These are phyloP conservation scores for Xylocampa areola DNA, from an alignment of 2,888 invertebrate genomes.

Conservation along the genomic window DNA sequence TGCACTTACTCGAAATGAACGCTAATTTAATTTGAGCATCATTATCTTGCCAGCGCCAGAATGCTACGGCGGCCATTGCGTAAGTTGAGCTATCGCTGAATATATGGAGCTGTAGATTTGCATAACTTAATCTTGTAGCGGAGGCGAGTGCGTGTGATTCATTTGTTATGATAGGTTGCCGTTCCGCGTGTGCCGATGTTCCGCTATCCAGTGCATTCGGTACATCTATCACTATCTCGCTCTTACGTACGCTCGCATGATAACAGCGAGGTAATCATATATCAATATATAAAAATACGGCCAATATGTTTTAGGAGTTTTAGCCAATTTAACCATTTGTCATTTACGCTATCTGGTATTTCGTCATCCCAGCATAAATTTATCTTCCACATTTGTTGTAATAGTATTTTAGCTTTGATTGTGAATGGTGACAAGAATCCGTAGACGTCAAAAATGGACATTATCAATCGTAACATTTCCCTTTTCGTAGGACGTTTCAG, in stretches of 20 bases:
- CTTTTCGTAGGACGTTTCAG: constrained; percentile 50
- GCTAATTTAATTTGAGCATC: not conserved
- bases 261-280: constrained; percentile 14
- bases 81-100: constrained; percentile 26
- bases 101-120: constrained; percentile 16
- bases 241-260: not conserved
- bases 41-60: constrained; percentile 22
- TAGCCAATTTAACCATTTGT: constrained; percentile 32
- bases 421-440: constrained; percentile 55
- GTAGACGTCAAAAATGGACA: constrained; percentile 18
- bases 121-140: too few species aligned
- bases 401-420: constrained; percentile 50
- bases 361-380: constrained; percentile 46
- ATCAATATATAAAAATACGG: too few species aligned
- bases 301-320: constrained; percentile 15
- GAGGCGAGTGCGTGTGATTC: not conserved
- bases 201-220: not conserved
- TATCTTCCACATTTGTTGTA: constrained; percentile 45
- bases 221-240: not conserved
- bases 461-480: constrained; percentile 21
- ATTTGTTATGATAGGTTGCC: not conserved
- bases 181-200: not conserved
- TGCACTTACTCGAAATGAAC: constrained; percentile 4
- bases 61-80: constrained; percentile 29
- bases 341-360: constrained; percentile 2